Conservation (phyloP, 2,888 invertebrate genomes). For the Drosophila lacicola region DNA sequence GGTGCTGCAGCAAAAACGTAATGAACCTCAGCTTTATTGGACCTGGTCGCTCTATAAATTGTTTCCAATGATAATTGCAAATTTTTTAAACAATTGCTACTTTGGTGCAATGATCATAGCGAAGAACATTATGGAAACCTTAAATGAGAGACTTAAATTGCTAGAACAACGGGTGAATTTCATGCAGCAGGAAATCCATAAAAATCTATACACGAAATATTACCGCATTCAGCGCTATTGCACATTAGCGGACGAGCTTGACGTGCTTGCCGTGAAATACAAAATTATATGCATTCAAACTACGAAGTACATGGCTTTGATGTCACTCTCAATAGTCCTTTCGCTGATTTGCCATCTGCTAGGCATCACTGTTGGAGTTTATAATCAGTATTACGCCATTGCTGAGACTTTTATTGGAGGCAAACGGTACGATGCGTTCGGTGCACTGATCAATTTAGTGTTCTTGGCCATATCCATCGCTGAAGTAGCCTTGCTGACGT, state of each 20-base stretch:
- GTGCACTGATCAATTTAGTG: constrained; percentile 74
- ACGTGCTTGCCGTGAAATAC: constrained; percentile 70
- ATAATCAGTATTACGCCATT: constrained; percentile 74
- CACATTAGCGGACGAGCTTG: constrained; percentile 79
- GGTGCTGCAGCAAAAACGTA: constrained; percentile 62
- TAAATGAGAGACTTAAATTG: constrained; percentile 69
- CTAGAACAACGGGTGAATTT: constrained; percentile 71
- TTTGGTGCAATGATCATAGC: constrained; percentile 73
- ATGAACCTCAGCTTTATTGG: constrained; percentile 60
- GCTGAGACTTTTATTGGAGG: constrained; percentile 76
- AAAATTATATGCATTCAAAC: constrained; percentile 55
- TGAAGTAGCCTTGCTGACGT: constrained; percentile 73
- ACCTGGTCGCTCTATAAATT: constrained; percentile 69
- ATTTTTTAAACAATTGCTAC: constrained; percentile 77
- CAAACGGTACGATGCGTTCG: constrained; percentile 74
- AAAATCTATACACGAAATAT: constrained; percentile 66
- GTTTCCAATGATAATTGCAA: constrained; percentile 78
- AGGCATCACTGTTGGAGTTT: constrained; percentile 81
- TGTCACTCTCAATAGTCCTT: constrained; percentile 68
- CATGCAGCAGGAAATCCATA: constrained; percentile 64
- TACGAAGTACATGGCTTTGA: constrained; percentile 58
- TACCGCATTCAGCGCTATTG: constrained; percentile 82
- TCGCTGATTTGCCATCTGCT: constrained; percentile 81
- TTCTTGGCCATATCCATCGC: constrained; percentile 77
- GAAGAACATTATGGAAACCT: constrained; percentile 55